phyloP scores from a whole-genome alignment of 2,797 vertebrate genomes.

The Anguilla obscura region DNA sequence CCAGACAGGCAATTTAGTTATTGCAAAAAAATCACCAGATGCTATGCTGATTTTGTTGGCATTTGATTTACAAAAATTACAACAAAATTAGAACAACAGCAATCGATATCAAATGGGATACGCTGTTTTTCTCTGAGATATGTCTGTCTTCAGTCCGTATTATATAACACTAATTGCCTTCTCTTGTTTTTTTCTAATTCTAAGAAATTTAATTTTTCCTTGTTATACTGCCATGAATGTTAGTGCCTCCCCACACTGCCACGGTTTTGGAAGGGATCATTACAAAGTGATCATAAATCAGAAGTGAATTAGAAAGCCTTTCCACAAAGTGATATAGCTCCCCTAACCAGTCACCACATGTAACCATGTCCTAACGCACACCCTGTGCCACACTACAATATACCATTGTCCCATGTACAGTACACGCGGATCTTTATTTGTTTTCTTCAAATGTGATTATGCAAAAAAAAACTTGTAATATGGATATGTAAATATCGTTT shows the following conservation, averaged over 20 bases:
- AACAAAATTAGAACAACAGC: conserved; percentile 20
- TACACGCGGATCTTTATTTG: neutral
- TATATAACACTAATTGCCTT: neutral
- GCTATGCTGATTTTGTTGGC: conserved; percentile 22
- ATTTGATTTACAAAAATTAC: neutral
- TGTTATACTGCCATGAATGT: conserved; percentile 25
- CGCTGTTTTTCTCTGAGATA: neutral
- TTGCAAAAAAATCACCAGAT: conserved; percentile 1
- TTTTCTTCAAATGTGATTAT: neutral
- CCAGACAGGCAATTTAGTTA: neutral
- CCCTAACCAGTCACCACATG: conserved; percentile 13
- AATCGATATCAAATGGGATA: conserved; percentile 7
- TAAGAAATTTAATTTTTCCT: conserved; percentile 17
- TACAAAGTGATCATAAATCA: conserved; percentile 32
- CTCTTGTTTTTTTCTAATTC: neutral
- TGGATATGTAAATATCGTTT: neutral
- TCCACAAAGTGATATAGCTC: neutral
- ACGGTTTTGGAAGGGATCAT: conserved; percentile 26
- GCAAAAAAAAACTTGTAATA: neutral
- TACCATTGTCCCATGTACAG: neutral
- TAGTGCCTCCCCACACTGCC: conserved; percentile 21
- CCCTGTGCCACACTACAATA: neutral
- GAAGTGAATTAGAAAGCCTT: conserved; percentile 32
- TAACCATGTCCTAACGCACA: conserved; percentile 10
- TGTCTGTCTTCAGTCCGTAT: neutral